Evolutionary conservation across 2,888 invertebrate species (phyloP).

Genomic region (Colostygia pectinataria): DNA sequence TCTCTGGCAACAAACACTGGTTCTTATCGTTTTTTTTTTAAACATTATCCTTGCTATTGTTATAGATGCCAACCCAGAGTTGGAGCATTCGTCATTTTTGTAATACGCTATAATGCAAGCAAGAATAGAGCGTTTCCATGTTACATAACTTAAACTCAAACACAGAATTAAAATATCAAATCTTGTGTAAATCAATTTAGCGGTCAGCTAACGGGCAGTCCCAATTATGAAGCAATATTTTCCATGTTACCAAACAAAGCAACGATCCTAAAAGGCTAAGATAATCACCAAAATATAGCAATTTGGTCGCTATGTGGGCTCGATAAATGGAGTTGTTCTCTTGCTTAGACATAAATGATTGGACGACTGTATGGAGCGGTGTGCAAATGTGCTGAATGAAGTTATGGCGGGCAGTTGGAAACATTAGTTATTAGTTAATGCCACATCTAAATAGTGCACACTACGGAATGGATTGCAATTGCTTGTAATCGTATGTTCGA

Average conservation of each 20-base stretch:
- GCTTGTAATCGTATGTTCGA: too few relatives aligned
- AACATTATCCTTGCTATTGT: too few relatives aligned
- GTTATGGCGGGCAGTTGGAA: neutral
- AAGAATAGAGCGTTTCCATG: too few relatives aligned
- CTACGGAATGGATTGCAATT: too few relatives aligned
- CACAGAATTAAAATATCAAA: too few relatives aligned
- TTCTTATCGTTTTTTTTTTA: too few relatives aligned
- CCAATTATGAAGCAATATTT: conserved; percentile 2
- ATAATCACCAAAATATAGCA: conserved; percentile 18
- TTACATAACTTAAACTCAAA: too few relatives aligned
- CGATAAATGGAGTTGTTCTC: conserved; percentile 10
- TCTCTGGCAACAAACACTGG: too few relatives aligned
- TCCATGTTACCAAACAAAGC: conserved; percentile 10
- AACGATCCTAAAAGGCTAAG: conserved; percentile 2
- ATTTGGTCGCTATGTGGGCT: conserved; percentile 19
- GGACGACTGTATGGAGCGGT: conserved; percentile 12
- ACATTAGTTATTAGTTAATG: neutral
- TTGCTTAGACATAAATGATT: neutral
- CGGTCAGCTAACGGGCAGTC: neutral
- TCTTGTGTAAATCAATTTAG: too few relatives aligned
- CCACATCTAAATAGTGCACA: neutral
- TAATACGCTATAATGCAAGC: too few relatives aligned
- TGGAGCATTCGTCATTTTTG: too few relatives aligned
- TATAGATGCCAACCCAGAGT: too few relatives aligned
- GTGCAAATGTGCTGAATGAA: conserved; percentile 29